phyloP scores from a whole-genome alignment of 2,888 invertebrate species.

The Dichetophora obliterata region DNA sequence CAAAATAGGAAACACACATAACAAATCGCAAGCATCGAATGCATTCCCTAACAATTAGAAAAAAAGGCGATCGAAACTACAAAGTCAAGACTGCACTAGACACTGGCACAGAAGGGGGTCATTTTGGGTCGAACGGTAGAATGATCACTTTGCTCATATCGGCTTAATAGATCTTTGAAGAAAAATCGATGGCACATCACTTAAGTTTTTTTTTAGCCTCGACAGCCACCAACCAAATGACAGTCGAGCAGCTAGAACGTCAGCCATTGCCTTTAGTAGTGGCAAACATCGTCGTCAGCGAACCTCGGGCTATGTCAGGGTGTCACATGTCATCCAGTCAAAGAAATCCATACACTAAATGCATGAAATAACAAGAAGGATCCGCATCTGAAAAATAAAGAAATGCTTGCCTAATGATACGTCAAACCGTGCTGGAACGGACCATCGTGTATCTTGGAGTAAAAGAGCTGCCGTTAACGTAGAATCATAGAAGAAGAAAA shows the following conservation, averaged over 20 bases:
- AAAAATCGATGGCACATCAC: slow-evolving; percentile 14
- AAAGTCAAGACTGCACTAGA: no score
- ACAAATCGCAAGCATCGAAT: no score
- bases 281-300: neutral
- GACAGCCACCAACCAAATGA: neutral
- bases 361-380: neutral
- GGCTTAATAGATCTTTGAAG: slow-evolving; percentile 9
- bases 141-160: neutral
- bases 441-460: neutral
- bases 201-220: no score
- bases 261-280: neutral
- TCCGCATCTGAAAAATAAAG: neutral
- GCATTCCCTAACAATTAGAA: no score
- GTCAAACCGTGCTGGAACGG: slow-evolving; percentile 20
- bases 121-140: no score
- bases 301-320: slow-evolving; percentile 6
- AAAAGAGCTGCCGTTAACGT: neutral
- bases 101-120: no score
- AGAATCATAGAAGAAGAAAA: neutral
- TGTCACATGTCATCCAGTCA: slow-evolving; percentile 15
- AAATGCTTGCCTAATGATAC: slow-evolving; percentile 25
- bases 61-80: no score
- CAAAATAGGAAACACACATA: no score
- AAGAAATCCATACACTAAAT: neutral
- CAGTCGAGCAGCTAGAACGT: slow-evolving; percentile 9